phyloP scores from a whole-genome alignment of 2,113 vertebrate genomes.

The Eupsittula cactorum region DNA sequence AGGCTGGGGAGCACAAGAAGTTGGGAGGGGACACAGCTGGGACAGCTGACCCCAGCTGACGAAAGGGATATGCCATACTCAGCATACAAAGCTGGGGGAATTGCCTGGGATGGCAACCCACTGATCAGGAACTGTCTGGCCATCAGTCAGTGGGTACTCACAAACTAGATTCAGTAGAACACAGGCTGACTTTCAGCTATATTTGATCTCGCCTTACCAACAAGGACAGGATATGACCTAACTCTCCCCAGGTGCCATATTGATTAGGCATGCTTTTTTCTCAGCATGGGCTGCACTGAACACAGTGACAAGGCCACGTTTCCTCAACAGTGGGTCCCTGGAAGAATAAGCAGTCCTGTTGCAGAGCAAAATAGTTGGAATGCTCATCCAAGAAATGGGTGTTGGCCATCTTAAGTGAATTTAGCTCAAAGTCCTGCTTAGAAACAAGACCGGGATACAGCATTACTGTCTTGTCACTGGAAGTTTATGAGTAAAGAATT shows the following conservation, averaged over 20 bases:
- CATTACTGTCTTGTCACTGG: not conserved
- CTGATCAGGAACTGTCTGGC: not conserved
- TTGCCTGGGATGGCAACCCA: too few species aligned
- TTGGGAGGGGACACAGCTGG: not conserved
- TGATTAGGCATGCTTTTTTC: not conserved
- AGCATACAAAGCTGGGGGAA: not conserved
- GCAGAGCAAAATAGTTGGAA: not conserved
- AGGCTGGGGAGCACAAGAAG: not conserved
- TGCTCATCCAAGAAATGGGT: not conserved
- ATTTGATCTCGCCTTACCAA: not conserved
- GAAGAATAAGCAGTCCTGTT: not conserved
- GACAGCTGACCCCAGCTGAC: not conserved
- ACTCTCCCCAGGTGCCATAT: not conserved
- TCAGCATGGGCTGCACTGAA: rapidly evolving
- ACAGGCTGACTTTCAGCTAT: not conserved
- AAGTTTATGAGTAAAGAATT: not conserved
- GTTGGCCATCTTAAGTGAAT: not conserved
- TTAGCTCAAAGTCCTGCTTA: not conserved
- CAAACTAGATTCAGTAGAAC: not conserved
- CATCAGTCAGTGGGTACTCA: not conserved
- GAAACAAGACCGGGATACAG: not conserved
- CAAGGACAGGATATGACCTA: not conserved
- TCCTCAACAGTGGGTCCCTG: not conserved
- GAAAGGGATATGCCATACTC: not conserved
- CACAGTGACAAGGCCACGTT: not conserved